Base-by-base conservation (phyloP, 2,888 invertebrate genomes). In the Falcaria lacertinaria region DNA sequence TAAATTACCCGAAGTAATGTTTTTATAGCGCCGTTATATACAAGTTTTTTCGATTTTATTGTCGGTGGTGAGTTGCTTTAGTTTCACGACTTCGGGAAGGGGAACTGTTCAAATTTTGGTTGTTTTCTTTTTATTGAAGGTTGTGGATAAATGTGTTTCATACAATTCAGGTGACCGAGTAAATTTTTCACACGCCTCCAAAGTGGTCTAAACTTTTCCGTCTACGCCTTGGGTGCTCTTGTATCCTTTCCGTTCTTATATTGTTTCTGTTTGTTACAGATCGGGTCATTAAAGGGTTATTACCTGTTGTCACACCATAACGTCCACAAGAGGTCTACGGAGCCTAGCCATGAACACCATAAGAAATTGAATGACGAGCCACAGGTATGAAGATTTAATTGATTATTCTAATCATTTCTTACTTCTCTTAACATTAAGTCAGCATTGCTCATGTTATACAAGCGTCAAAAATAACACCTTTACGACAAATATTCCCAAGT, bases 281-380 rank as follows among this genome's bases (percentile, higher is more conserved):
- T 98, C 76, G 97, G 97, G 52, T 93, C 95, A 49, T 90, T 98
- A 73, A 94, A 94, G 71, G 93, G 94, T 63, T 97, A 94, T 86
- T 98, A 95, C 78, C 90, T 97, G 65, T 93, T 97, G 76, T 94
- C 95, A 69, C 97, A 97, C 81, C 92, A 93, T 57, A 94, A 93
- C 64, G 91, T 98, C 46, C 93, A 94, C 74, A 98, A 97, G 83
- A 91, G 98, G 54, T 98, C 98, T 8, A 81, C 94, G 41, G 92
- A 93, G 57, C 91, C 92, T 48, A 96, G 94, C 80, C 92, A 93
- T 61, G 91, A 93, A 63, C 96, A 97, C 85, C 95, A 97, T 75
- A 88, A 90, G 70, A 92, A 93, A 64, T 91, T 98, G 55, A 92
- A 91, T 60, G 91, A 94, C 47, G 97, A 98, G 82, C 87, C 87